Base-by-base conservation (phyloP, 2,888 invertebrate species). In the Sericinus montela region DNA sequence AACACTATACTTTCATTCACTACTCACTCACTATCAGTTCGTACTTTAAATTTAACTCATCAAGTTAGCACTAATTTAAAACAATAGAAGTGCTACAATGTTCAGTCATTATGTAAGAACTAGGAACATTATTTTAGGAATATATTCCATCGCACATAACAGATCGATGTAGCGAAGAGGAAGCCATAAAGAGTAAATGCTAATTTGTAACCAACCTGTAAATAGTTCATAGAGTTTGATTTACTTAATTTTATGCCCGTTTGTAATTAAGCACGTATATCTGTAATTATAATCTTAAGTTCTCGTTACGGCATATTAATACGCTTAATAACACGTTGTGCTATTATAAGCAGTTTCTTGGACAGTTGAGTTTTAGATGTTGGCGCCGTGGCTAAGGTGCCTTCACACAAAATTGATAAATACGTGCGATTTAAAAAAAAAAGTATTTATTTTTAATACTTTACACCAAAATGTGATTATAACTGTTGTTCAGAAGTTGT, bases 271-370 rank as follows among this genome's bases (percentile, higher is more conserved):
- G 36, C 34, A 25, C n/a, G 36, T 54, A 58, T 75, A 75, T 72
- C 76, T 70, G 44, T 57, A 53, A 59, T 57, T 61, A 64, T 71
- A 66, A 79, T 79, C 75, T 80, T 80, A 80, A 81, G 80, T 70
- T 56, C 55, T 47, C 60, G 80, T 82, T 75, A 82, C 76, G 82
- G 71, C 75, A 73, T 69, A 78, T 80, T 80, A 78, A 74, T 77
- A 61, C 71, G 60, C 60, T 72, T 76, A 76, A 76, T 75, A 71
- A 63, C 66, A 57, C 66, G 62, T 65, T 66, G 66, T 67, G 62
- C 62, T 62, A 70, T 69, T 66, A 67, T 59, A 59, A 65, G 59
- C 72, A 57, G 70, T 80, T 79, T 78, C 67, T 69, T 75, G 75
- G 64, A 69, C 75, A 77, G 80, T 75, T 80, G 72, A 62, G 53